phyloP scores from a whole-genome alignment of 2,888 invertebrate species.

The Drosophila mettleri region DNA sequence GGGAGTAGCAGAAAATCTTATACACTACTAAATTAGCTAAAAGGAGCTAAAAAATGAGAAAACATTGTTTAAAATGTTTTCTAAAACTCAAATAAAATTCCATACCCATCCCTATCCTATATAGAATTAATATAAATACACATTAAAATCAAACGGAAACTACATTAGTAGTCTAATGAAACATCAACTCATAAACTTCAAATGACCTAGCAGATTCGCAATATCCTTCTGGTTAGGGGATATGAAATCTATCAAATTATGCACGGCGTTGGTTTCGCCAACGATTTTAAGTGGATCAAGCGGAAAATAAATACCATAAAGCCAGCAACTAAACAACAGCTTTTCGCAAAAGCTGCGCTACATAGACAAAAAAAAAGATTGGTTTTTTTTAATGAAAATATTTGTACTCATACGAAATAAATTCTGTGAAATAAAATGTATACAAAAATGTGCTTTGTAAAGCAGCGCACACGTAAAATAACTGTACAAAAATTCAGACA shows the following conservation, averaged over 20 bases:
- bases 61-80: neutral
- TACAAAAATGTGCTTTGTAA: slow-evolving; percentile 57
- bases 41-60: neutral
- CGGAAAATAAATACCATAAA: slow-evolving; percentile 39
- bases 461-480: slow-evolving; percentile 31
- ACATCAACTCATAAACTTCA: neutral
- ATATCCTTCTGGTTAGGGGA: neutral
- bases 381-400: slow-evolving; percentile 38
- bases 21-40: neutral
- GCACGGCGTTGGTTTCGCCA: slow-evolving; percentile 35
- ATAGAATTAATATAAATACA: neutral
- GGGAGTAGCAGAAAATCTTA: neutral
- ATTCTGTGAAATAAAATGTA: slow-evolving; percentile 39
- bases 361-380: slow-evolving; percentile 24
- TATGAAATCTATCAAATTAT: slow-evolving; percentile 56
- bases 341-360: slow-evolving; percentile 41
- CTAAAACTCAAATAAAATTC: too few species aligned
- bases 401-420: slow-evolving; percentile 44
- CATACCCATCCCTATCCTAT: too few species aligned
- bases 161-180: too few species aligned
- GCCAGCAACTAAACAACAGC: slow-evolving; percentile 50
- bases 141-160: neutral
- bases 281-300: slow-evolving; percentile 56
- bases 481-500: slow-evolving; percentile 33
- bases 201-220: neutral